These are phyloP conservation scores for Phallusia fumigata DNA, from an alignment of 23 tunicate species.

Conservation along the genomic window DNA sequence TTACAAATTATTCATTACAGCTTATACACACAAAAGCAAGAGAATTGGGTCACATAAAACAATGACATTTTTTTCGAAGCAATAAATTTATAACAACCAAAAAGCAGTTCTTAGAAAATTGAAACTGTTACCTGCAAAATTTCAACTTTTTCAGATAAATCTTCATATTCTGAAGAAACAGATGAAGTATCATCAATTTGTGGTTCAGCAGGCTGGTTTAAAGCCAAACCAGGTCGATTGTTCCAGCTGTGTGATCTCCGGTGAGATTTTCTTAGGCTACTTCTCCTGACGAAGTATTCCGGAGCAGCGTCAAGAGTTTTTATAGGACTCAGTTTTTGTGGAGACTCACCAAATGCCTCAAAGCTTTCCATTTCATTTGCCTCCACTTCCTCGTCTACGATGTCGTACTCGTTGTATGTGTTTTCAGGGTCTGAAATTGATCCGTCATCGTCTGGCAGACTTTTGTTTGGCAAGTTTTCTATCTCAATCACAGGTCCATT, in stretches of 20 bases:
- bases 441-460: constrained; percentile 23
- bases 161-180: constrained; percentile 76
- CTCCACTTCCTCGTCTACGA: constrained; percentile 66
- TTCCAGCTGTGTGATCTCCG: constrained; percentile 51
- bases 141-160: constrained; percentile 84
- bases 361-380: constrained; percentile 71
- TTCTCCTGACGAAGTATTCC: constrained; percentile 25
- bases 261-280: constrained; percentile 58
- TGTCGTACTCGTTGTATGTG: constrained; percentile 95
- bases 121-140: constrained; percentile 72
- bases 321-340: constrained; percentile 40
- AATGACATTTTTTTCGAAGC: too few species aligned
- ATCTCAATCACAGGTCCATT: neutral
- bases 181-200: constrained; percentile 53
- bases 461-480: neutral
- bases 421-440: constrained; percentile 87
- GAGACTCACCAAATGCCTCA: constrained; percentile 66
- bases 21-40: too few species aligned
- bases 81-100: too few species aligned
- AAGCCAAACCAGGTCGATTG: neutral
- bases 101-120: too few species aligned
- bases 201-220: neutral
- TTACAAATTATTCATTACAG: too few species aligned
- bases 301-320: constrained; percentile 24
- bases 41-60: too few species aligned